Percentiles rank a stretch among this genome's conserved stretches.
phyloP scores from a whole-genome alignment of 2,113 vertebrate species.

The Nothobranchius kuhntae region DNA sequence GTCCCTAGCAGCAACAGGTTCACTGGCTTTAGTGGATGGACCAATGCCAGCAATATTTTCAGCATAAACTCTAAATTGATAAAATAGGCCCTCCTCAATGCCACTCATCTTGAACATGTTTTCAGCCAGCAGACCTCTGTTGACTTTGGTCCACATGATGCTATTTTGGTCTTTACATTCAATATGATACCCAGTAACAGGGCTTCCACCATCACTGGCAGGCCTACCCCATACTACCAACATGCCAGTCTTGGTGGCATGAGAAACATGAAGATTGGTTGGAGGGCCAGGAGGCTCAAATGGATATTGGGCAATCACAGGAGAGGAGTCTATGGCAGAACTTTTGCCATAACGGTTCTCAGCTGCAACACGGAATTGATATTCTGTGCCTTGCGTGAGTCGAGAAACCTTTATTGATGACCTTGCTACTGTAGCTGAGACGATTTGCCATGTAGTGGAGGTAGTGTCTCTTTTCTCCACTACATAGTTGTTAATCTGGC shows the following conservation, averaged over 20 bases:
- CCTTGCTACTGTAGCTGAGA: constrained; percentile 96
- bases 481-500: constrained; percentile 97
- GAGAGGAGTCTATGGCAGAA: constrained; percentile 82
- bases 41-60: constrained; percentile 97
- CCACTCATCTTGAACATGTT: constrained; percentile 94
- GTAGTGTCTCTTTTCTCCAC: constrained; percentile 97
- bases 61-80: constrained; percentile 96
- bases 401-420: constrained; percentile 91
- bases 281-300: constrained; percentile 92
- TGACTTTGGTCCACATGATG: constrained; percentile 95
- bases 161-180: constrained; percentile 96
- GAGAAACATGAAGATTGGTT: constrained; percentile 84
- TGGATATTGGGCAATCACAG: constrained; percentile 91
- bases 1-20: constrained; percentile 92
- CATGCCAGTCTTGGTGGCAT: constrained; percentile 93
- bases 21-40: constrained; percentile 90
- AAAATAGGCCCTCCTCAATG: constrained; percentile 91
- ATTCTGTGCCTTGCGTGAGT: constrained; percentile 90
- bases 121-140: constrained; percentile 88
- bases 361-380: constrained; percentile 96
- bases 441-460: constrained; percentile 90
- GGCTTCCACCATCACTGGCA: constrained; percentile 92
- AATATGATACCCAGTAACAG: constrained; percentile 91
- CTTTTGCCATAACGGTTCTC: constrained; percentile 98
- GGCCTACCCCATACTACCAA: constrained; percentile 91